A percentile compares a stretch with the other conserved stretches of the same genome.
Conservation (phyloP, 2,888 invertebrate genomes). For the Norana najaformis region DNA sequence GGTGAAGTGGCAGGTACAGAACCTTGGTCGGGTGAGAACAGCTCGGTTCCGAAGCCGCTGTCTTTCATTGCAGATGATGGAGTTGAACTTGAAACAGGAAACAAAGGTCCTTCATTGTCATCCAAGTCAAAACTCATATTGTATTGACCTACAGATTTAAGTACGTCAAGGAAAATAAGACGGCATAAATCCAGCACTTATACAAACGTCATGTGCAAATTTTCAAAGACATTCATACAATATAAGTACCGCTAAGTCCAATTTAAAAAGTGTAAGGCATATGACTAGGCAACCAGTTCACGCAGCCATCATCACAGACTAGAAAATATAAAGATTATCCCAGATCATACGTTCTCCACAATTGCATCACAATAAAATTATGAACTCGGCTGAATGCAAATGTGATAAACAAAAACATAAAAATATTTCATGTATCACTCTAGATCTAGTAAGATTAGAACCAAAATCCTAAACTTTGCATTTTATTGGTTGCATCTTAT, state of each 20-base stretch:
- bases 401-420: no score
- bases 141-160: background rate
- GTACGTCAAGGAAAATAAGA: background rate
- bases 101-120: background rate
- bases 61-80: constrained; percentile 8
- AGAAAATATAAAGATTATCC: no score
- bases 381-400: constrained; percentile 13
- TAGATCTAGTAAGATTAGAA: no score
- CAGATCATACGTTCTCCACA: no score
- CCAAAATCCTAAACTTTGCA: no score
- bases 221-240: no score
- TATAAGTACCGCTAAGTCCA: no score
- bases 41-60: background rate
- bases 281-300: no score
- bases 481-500: no score
- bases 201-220: background rate
- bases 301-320: no score
- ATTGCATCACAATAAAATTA: no score
- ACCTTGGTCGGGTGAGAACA: background rate
- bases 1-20: background rate
- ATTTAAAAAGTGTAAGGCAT: no score
- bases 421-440: background rate
- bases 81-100: background rate
- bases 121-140: background rate
- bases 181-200: background rate